Evolutionary conservation across 2,797 vertebrate species (phyloP), one percentile per base, ranked within the genome.

Genomic region (Micrastur ruficollis): DNA sequence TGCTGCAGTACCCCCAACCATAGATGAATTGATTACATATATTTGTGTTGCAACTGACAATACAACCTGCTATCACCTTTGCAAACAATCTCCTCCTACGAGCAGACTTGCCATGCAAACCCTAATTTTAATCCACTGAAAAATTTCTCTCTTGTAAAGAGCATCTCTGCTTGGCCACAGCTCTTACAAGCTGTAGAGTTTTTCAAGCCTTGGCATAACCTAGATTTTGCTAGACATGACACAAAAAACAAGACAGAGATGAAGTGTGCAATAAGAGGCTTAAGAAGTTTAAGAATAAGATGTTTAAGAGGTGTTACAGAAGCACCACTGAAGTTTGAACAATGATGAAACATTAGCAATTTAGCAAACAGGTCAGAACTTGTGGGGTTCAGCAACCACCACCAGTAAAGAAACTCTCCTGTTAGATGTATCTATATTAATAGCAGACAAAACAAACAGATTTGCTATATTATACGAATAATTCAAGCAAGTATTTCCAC

Each of bases 401-500:
- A 75, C 50, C 14, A 70, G 5, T 52, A 42, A 76, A 74, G 14
- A 83, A 72, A 36, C 34, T 15, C 49, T 27, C 11, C 32, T 47
- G 18, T 80, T 66, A 13, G 2, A 26, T 3, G 9, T 22, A 52
- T 36, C 46, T 73, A 16, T 9, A 46, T 34, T 19, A 55, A 50
- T 0, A 80, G 42, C 72, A 81, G 56, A 83, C 6, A 80, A 83
- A 85, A 29, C 14, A 62, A 88, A 52, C 17, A 14, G 11, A 83
- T 32, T 29, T 81, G 29, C 50, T 56, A 2, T n/a, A 70, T 56
- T 50, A 15, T 2, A 85, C 10, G 26, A 79, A 34, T 63, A 85
- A 89, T 44, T 23, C 68, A 68, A 85, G 19, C 25, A 80, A 86
- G 14, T n/a, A 40, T 52, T 97, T 91, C 71, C 46, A 66, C 97